These are phyloP conservation scores for Hippocampus zosterae DNA, from an alignment of 2,113 vertebrate genomes.

Conservation along the genomic window DNA sequence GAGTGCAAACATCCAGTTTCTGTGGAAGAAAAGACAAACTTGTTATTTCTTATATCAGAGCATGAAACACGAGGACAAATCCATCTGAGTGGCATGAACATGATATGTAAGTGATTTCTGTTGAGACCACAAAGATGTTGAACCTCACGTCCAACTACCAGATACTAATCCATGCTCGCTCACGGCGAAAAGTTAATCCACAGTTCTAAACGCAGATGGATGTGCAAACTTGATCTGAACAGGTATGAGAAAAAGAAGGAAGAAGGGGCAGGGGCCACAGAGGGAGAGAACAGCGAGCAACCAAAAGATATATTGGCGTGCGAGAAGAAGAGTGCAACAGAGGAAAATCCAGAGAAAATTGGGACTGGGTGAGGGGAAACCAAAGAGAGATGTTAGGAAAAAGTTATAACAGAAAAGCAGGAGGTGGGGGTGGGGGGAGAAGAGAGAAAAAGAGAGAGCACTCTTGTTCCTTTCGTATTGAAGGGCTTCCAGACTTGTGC, in stretches of 20 bases:
- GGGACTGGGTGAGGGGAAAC: constrained; percentile 48
- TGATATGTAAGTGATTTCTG: constrained; percentile 21
- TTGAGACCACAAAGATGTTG: constrained; percentile 31
- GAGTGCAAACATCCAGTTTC: constrained; percentile 31
- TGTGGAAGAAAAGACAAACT: constrained; percentile 24
- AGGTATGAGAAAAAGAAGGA: constrained; percentile 45
- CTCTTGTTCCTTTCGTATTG: constrained; percentile 74
- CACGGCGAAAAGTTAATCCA: constrained; percentile 22
- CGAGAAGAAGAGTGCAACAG: constrained; percentile 41
- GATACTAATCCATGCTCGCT: constrained; percentile 5
- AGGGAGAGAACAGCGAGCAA: constrained; percentile 24
- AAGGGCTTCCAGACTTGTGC: constrained; percentile 75
- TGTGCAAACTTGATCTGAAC: constrained; percentile 36
- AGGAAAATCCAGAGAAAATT: constrained; percentile 57
- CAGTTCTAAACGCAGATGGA: constrained; percentile 27
- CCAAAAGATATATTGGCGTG: constrained; percentile 46
- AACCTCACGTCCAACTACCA: constrained; percentile 44
- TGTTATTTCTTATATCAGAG: constrained; percentile 25
- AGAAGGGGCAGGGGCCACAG: background rate
- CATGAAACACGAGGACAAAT: constrained; percentile 17
- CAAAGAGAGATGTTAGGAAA: constrained; percentile 69
- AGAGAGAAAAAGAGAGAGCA: constrained; percentile 58
- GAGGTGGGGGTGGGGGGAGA: constrained; percentile 33
- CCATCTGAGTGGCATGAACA: constrained; percentile 21
- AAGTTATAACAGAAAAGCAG: constrained; percentile 57